Conservation (phyloP, 2,113 vertebrate genomes). For the Holacanthus passer region DNA sequence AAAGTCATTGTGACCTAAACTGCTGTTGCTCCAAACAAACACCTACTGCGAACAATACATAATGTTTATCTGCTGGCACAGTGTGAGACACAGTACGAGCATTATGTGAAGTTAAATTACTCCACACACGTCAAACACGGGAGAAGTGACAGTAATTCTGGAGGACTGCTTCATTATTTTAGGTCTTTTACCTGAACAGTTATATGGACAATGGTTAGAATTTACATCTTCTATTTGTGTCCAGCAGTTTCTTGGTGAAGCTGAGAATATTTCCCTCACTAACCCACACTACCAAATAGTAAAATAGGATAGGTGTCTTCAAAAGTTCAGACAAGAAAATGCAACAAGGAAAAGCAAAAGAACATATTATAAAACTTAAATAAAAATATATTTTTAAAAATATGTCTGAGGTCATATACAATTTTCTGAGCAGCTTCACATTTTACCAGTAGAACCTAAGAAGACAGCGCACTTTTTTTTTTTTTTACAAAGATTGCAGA, state of each 20-base stretch:
- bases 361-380: too few relatives aligned
- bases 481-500: neutral
- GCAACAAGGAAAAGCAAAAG: neutral
- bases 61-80: neutral
- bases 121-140: neutral
- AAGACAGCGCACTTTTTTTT: neutral
- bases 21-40: conserved; percentile 4
- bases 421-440: neutral
- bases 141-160: neutral
- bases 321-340: neutral
- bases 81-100: neutral
- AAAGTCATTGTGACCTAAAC: neutral
- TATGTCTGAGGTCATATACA: neutral
- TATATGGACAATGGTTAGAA: neutral
- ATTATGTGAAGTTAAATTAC: neutral
- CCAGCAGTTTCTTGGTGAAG: neutral
- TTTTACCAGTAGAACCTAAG: neutral
- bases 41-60: neutral
- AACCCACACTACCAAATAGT: neutral
- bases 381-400: too few relatives aligned
- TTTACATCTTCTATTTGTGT: neutral
- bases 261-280: neutral
- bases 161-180: neutral
- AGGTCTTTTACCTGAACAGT: neutral
- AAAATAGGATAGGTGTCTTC: neutral